phyloP scores from a whole-genome alignment of 2,888 invertebrate species.

The Seira ritae region DNA sequence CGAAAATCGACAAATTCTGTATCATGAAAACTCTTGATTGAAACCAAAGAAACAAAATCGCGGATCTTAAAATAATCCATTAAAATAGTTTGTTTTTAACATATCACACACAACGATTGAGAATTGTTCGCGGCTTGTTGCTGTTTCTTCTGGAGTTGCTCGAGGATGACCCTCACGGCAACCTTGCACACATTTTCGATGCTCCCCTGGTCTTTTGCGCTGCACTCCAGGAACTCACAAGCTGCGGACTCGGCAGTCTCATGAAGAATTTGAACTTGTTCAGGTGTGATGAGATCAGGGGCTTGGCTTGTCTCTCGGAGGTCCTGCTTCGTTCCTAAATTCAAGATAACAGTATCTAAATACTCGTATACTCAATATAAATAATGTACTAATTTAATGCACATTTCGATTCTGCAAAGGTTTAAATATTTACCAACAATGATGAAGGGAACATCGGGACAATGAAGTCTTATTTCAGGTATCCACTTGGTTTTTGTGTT shows the following conservation, averaged over 20 bases:
- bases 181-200: conserved; percentile 49
- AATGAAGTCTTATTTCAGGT: conserved; percentile 88
- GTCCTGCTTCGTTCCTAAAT: conserved; percentile 50
- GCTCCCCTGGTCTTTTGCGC: conserved; percentile 50
- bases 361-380: no score
- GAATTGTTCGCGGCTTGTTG: conserved; percentile 43
- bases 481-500: conserved; percentile 91
- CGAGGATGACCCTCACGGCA: conserved; percentile 44
- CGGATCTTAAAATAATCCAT: no score
- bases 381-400: no score
- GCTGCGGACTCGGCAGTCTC: conserved; percentile 48
- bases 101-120: conserved; percentile 48
- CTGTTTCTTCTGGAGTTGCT: conserved; percentile 42
- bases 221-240: conserved; percentile 52
- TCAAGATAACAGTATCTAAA: neutral
- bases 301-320: conserved; percentile 48
- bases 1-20: no score
- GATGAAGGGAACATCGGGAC: conserved; percentile 85
- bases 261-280: conserved; percentile 58
- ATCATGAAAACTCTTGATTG: no score
- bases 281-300: conserved; percentile 59
- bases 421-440: conserved; percentile 82
- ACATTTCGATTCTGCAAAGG: no score
- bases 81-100: conserved; percentile 21
- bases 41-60: no score